Evolutionary conservation across 2,888 invertebrate species (phyloP), one percentile per base, ranked within the genome.

Genomic region (Apamea epomidion): DNA sequence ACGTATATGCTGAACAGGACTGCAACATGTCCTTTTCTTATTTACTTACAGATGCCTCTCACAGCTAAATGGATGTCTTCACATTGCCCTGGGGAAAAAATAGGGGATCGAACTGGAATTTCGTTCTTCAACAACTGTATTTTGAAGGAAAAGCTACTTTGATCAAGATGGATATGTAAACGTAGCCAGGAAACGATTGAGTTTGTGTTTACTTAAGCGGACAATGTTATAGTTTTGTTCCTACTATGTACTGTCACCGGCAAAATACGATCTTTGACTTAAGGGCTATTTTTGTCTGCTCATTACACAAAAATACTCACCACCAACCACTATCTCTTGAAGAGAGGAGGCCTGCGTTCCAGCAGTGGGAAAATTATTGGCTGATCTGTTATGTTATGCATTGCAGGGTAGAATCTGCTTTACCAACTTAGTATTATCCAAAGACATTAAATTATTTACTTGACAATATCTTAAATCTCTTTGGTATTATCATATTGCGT

Each of bases 11-110:
- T 71, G 82, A 90, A 88, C n/a, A 90, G 88, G 86, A 89, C 89
- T 90, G 89, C 88, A 90, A 86, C 80, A 81, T 83, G 86, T 87
- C 83, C 87, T 86, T 84, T 88, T 85, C 83, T 84, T 85, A 85
- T 87, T 78, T 86, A 79, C 77, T 80, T 80, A 81, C n/a, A 73
- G 76, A 80, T 80, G 77, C 76, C 80, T 86, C 83, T 86, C 82
- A 83, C 81, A 65, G 86, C 72, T 86, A 85, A 89, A 85, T 87
- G 78, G 85, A 86, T 86, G 77, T 83, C 73, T 89, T 81, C 84
- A 85, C 81, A 83, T 87, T 87, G 84, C 91, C 86, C 82, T 54
- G 16, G 87, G 89, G 87, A 88, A 73, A 25, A 81, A 71, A 87
- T 16, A 21, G 73, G 68, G 71, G 69, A 77, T 81, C 77, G 71